Evolutionary conservation across 2,888 invertebrate genomes (phyloP).

Genomic region (Tenthredo livida): DNA sequence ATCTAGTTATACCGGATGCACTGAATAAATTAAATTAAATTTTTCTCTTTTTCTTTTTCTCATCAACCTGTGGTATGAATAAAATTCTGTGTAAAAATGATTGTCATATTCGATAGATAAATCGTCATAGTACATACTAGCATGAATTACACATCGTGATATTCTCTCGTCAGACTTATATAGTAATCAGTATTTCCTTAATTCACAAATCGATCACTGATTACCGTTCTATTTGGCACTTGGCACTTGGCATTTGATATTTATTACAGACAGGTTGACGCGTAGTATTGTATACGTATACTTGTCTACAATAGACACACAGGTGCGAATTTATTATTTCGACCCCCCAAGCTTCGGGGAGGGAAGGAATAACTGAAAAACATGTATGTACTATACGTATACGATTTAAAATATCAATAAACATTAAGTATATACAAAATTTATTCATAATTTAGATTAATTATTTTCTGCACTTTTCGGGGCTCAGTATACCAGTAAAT

Average conservation of each 20-base stretch:
- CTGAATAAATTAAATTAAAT: neutral
- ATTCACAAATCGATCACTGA: conserved; percentile 50
- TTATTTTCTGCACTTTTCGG: neutral
- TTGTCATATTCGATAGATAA: neutral
- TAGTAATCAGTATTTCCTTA: conserved; percentile 30
- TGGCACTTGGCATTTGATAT: conserved; percentile 42
- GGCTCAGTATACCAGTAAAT: too few relatives aligned
- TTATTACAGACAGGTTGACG: conserved; percentile 32
- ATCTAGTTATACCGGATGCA: neutral
- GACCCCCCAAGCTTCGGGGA: neutral
- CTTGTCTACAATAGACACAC: neutral
- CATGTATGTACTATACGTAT: too few relatives aligned
- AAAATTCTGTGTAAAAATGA: neutral
- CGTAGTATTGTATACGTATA: neutral
- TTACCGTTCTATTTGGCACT: conserved; percentile 38
- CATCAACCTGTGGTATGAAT: neutral
- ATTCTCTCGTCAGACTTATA: neutral
- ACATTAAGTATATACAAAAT: too few relatives aligned
- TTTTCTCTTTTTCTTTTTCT: neutral
- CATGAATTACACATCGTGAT: neutral
- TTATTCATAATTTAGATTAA: too few relatives aligned
- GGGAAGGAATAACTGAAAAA: neutral
- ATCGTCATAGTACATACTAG: neutral
- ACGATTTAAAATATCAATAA: too few relatives aligned
- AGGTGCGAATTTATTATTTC: neutral